These are phyloP conservation scores for Arenicola marina DNA, from an alignment of 2,888 invertebrate genomes.

Conservation along the genomic window DNA sequence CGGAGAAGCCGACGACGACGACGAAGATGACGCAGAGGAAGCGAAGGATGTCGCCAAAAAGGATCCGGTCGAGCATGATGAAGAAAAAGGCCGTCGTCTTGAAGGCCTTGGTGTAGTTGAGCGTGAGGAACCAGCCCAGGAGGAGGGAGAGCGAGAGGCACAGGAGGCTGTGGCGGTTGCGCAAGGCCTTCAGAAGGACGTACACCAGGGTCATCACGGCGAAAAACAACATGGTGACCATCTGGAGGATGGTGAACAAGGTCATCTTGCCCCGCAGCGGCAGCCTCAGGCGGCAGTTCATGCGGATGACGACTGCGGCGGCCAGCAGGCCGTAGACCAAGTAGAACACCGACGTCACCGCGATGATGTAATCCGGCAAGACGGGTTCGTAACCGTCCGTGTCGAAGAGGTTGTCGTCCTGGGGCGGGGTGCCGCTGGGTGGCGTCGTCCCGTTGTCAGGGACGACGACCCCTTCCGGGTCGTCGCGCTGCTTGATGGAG, in stretches of 20 bases:
- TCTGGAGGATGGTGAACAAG: neutral
- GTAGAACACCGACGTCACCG: neutral
- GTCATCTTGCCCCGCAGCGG: neutral
- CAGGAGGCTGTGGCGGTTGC: neutral
- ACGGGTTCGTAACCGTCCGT: too few species aligned
- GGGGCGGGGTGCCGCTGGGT: too few species aligned
- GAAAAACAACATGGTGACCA: conserved; percentile 3
- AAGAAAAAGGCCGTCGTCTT: neutral
- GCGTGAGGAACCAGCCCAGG: neutral
- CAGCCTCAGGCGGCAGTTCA: neutral
- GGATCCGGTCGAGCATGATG: neutral
- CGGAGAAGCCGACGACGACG: conserved; percentile 2
- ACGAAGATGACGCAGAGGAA: conserved; percentile 4
- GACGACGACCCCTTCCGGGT: too few species aligned
- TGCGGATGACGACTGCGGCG: neutral
- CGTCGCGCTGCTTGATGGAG: too few species aligned
- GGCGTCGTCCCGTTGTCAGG: too few species aligned
- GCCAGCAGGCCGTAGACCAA: neutral
- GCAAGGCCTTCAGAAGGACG: neutral
- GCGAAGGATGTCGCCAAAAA: neutral
- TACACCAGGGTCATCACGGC: neutral
- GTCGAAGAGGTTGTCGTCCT: too few species aligned
- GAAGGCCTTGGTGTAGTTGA: neutral
- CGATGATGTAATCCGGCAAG: too few species aligned
- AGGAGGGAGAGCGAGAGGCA: neutral